Base-by-base conservation (phyloP, 1,140 invertebrate genomes). In the Akabosia matsudoensis region DNA sequence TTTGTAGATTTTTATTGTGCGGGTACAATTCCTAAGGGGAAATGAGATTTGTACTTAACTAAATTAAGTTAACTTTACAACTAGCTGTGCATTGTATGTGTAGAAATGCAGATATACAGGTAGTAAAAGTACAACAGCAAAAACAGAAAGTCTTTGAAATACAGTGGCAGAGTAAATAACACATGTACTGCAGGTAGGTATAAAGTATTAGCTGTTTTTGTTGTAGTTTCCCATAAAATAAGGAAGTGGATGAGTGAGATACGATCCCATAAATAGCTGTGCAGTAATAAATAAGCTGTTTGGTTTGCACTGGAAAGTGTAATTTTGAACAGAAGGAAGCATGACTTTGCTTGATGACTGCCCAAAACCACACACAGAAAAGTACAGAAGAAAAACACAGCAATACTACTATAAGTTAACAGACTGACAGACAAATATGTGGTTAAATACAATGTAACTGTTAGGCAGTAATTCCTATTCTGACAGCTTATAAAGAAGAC, bases 51-150 rank as follows among this genome's bases (percentile, higher is more conserved):
- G 61, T 67, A 67, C 61, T 67, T 67, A 67, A 67, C 26, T 67
- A 67, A 67, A 67, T 67, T 67, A 67, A 67, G 61, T 67, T 67
- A 67, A 67, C 61, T 67, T n/a, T n/a, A n/a, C n/a, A n/a, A n/a
- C n/a, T n/a, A n/a, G n/a, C 4, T 61, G 10, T 24, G 54, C 37
- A 45, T 45, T 61, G 54, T 61, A 14, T 61, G n/a, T n/a, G n/a
- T n/a, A n/a, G n/a, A n/a, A n/a, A n/a, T n/a, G n/a, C n/a, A n/a
- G n/a, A n/a, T n/a, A n/a, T n/a, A n/a, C n/a, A n/a, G n/a, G n/a
- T n/a, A n/a, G n/a, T n/a, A n/a, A n/a, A n/a, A n/a, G n/a, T n/a
- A n/a, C n/a, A n/a, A n/a, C n/a, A n/a, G n/a, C n/a, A n/a, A n/a
- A n/a, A n/a, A n/a, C n/a, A n/a, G n/a, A n/a, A n/a, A n/a, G n/a